Evolutionary conservation across 2,113 vertebrate genomes (phyloP).

Genomic region (Notothenia coriiceps): DNA sequence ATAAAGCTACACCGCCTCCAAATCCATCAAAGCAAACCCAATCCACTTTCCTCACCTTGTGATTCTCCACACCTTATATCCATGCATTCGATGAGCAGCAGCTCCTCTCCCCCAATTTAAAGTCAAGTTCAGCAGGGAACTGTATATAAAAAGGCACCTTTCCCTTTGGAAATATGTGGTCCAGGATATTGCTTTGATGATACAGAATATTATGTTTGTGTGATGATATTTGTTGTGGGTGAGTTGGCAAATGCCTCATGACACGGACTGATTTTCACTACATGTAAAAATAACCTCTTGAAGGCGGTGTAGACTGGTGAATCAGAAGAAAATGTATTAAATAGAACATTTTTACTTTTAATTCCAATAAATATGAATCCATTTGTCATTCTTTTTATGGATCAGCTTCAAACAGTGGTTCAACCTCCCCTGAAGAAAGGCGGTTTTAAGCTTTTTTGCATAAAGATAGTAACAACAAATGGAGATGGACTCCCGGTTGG

Average conservation of each 20-base stretch:
- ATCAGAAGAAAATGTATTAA: background rate
- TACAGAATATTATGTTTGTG: conserved; percentile 22
- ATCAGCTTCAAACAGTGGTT: conserved; percentile 1
- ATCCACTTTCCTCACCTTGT: conserved; percentile 23
- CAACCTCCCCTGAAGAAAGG: background rate
- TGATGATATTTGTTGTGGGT: conserved; percentile 48
- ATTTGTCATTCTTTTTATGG: background rate
- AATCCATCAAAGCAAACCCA: conserved; percentile 46
- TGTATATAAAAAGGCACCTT: background rate
- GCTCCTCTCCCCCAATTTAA: conserved; percentile 29
- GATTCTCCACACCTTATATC: conserved; percentile 38
- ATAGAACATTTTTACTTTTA: too few relatives aligned
- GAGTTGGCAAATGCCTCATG: conserved; percentile 32
- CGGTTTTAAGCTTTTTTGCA: conserved; percentile 8
- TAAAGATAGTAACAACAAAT: background rate
- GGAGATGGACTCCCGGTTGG: background rate
- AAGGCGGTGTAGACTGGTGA: conserved; percentile 23
- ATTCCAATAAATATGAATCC: background rate
- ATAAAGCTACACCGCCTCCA: conserved; percentile 37
- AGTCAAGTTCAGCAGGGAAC: conserved; percentile 31
- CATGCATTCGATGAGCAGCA: conserved; percentile 41
- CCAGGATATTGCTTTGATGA: conserved; percentile 18
- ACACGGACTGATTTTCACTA: conserved; percentile 28
- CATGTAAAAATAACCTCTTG: conserved; percentile 46
- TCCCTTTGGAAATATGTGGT: background rate